Base-by-base conservation (phyloP, 2,888 invertebrate species). In the Eustalomyia histrio region DNA sequence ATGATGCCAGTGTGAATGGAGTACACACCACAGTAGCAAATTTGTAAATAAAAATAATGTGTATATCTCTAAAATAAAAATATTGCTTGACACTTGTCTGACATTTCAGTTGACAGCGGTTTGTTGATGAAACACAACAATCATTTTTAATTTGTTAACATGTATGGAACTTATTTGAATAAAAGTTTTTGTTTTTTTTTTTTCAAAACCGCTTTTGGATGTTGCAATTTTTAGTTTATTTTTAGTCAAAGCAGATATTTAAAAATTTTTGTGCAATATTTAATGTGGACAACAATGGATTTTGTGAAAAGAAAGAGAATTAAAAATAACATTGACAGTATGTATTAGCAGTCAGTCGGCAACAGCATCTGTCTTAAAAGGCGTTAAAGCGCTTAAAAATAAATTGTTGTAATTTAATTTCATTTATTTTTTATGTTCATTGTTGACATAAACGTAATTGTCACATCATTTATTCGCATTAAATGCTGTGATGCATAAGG, bases 381-480 rank as follows among this genome's bases (percentile, higher is more conserved):
- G 14, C 33, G 5, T 60, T 74, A 50, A 65, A 57, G 39, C 33
- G 58, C 63, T 76, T 72, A 61, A 18, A 47, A 65, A 67, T 55
- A 71, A 69, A 50, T 58, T 47, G 35, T 21, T 60, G 17, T 69
- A 69, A 69, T 88, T 87, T 85, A 85, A 87, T 87, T 87, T 87
- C 83, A 85, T 85, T 86, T 85, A 87, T 86, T 17, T 43, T 67
- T 73, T 61, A 58, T 65, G n/a, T 55, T 58, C 21, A 87, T 84
- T 86, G 85, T 86, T 86, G 85, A 86, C 86, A 86, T 86, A 85
- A 87, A 86, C 87, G 87, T 87, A 87, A 87, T 88, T 88, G 89
- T 87, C 88, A 87, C 87, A 87, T 86, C 89, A 88, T 88, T 88
- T 88, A 87, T 87, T 87, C 87, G 87, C 86, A 88, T 88, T 87